Percentiles rank a stretch among this genome's conserved stretches.
phyloP scores from a whole-genome alignment of 2,888 invertebrate species.

The Napeogenes inachia region DNA sequence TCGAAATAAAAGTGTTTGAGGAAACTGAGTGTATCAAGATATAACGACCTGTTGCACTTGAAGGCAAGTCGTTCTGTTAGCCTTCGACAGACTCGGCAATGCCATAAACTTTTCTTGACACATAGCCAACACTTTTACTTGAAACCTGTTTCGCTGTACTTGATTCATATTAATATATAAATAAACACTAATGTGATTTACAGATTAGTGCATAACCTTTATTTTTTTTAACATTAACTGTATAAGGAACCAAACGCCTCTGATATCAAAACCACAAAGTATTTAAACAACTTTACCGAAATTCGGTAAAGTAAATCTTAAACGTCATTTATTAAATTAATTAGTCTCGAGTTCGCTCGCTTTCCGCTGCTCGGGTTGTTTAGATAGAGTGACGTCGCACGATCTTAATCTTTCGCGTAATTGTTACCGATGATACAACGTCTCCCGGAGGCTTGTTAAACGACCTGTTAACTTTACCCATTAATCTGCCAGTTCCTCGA shows the following conservation, averaged over 20 bases:
- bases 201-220: no score
- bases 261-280: not conserved
- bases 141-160: slow-evolving; percentile 10
- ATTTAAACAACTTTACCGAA: not conserved
- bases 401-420: slow-evolving; percentile 61
- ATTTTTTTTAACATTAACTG: no score
- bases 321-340: slow-evolving; percentile 29
- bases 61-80: slow-evolving; percentile 23
- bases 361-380: slow-evolving; percentile 24
- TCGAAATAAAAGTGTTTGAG: slow-evolving; percentile 10
- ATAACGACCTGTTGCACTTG: slow-evolving; percentile 33
- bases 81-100: slow-evolving; percentile 24
- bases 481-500: slow-evolving; percentile 40
- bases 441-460: slow-evolving; percentile 50
- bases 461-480: slow-evolving; percentile 62
- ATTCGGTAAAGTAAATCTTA: slow-evolving; percentile 7
- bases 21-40: slow-evolving; percentile 23
- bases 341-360: slow-evolving; percentile 28
- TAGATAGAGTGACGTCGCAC: slow-evolving; percentile 45
- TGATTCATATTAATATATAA: no score
- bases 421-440: slow-evolving; percentile 52
- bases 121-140: slow-evolving; percentile 31
- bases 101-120: slow-evolving; percentile 33
- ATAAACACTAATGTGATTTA: no score
- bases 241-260: no score